Conservation (phyloP, 2,888 invertebrate genomes). For the Ichneumon xanthorius region DNA sequence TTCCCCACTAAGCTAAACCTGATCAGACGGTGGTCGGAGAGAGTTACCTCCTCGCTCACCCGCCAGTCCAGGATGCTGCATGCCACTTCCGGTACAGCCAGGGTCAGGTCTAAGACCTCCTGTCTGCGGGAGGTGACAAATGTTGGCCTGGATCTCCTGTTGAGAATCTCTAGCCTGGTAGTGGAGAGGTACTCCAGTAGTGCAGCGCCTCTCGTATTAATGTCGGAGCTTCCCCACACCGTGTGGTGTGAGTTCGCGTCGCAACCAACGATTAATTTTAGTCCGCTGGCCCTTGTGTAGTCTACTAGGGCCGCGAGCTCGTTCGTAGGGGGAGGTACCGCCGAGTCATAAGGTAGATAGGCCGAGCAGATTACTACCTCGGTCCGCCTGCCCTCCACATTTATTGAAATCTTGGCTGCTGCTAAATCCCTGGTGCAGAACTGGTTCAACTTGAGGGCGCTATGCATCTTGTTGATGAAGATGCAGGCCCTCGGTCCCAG, state of each 20-base stretch:
- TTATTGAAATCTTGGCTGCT: not conserved
- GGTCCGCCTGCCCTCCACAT: not conserved
- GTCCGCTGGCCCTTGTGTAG: constrained; percentile 14
- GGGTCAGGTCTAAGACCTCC: constrained; percentile 42
- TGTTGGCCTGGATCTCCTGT: constrained; percentile 35
- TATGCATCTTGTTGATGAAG: constrained; percentile 8
- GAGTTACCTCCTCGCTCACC: too few species aligned
- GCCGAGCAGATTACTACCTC: constrained; percentile 24
- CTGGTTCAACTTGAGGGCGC: constrained; percentile 31
- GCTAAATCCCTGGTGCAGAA: constrained; percentile 43
- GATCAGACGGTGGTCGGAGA: too few species aligned
- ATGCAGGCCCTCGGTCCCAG: constrained; percentile 48
- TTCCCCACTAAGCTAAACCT: too few species aligned
- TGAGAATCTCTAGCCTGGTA: constrained; percentile 24
- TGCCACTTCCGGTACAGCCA: not conserved
- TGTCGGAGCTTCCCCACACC: constrained; percentile 37
- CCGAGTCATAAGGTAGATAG: constrained; percentile 27
- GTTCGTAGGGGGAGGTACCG: not conserved
- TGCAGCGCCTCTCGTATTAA: constrained; percentile 31
- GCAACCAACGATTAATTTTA: constrained; percentile 30
- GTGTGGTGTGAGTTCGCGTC: constrained; percentile 54
- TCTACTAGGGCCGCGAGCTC: constrained; percentile 21
- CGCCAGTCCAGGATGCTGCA: constrained; percentile 10
- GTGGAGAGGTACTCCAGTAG: constrained; percentile 45
- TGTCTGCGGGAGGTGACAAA: constrained; percentile 36